phyloP scores from a whole-genome alignment of 2,113 vertebrate genomes.

The Otolemur garnettii region DNA sequence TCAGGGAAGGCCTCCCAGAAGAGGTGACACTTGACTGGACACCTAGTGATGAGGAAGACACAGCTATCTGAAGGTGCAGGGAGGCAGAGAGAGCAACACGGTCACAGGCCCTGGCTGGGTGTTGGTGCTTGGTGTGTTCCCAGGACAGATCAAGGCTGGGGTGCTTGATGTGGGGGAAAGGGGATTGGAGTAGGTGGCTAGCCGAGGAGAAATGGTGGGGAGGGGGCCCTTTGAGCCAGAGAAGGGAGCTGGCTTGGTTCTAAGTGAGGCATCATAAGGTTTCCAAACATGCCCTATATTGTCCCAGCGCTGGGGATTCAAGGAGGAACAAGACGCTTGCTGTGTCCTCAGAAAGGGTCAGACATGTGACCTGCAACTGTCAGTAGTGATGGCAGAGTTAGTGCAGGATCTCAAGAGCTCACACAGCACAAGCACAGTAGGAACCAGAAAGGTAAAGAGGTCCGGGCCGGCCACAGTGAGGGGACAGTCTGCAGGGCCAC shows the following conservation, averaged over 20 bases:
- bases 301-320: background rate
- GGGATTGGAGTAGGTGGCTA: background rate
- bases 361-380: background rate
- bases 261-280: background rate
- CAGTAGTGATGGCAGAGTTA: background rate
- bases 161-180: background rate
- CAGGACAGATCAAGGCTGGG: background rate
- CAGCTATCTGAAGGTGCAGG: background rate
- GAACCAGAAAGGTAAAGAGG: background rate
- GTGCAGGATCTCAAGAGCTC: background rate
- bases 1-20: background rate
- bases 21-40: background rate
- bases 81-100: background rate
- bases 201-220: too few relatives aligned
- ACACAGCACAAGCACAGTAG: background rate
- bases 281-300: background rate
- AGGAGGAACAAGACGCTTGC: background rate
- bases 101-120: background rate
- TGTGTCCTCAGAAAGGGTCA: background rate
- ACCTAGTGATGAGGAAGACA: background rate
- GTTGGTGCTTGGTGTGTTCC: background rate
- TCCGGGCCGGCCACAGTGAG: accelerated
- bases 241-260: background rate
- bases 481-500: accelerated
- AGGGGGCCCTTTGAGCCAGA: background rate